Percentiles rank a stretch among this genome's conserved stretches.
Evolutionary conservation across 2,113 vertebrate species (phyloP).

Genomic region (Saimiri boliviensis): DNA sequence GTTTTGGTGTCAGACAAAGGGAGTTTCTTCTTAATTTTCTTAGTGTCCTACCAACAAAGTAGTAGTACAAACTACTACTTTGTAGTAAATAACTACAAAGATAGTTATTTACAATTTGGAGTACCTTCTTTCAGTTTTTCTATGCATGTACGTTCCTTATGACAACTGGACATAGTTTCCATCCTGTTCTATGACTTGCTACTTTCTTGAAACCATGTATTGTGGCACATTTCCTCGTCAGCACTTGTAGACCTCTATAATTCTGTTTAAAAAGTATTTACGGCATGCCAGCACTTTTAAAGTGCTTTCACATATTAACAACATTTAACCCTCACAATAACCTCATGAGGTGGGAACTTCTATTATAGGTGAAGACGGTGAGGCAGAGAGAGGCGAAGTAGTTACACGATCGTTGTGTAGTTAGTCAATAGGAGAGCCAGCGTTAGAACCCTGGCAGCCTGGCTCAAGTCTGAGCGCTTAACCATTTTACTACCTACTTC

Average conservation of each 20-base stretch:
- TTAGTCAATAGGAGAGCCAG: background rate
- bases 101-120: no score
- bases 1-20: background rate
- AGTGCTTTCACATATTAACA: background rate
- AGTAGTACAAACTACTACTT: no score
- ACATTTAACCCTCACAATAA: background rate
- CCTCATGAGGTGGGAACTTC: background rate
- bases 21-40: background rate
- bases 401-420: background rate
- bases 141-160: background rate
- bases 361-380: background rate
- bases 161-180: background rate
- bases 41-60: background rate
- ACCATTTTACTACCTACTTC: background rate
- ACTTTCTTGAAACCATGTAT: background rate
- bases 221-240: background rate
- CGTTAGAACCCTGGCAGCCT: background rate
- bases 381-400: background rate
- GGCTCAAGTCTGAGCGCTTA: background rate
- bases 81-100: no score
- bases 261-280: background rate
- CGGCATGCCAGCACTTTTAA: background rate
- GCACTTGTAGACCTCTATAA: background rate
- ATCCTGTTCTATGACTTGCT: background rate
- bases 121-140: no score